These are phyloP conservation scores for Cantharis rustica DNA, from an alignment of 2,888 invertebrate species.

Conservation along the genomic window DNA sequence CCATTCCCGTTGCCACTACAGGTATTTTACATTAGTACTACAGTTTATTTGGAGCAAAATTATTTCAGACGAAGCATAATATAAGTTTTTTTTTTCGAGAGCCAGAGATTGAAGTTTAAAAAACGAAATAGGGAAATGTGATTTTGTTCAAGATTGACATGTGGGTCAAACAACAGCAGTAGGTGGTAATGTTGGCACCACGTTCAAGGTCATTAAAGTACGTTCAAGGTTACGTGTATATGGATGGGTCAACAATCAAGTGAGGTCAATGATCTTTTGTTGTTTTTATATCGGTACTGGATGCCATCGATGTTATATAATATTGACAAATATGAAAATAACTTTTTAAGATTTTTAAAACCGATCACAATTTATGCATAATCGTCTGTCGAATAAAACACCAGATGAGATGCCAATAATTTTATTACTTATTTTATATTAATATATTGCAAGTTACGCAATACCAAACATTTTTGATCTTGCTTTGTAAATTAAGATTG, in stretches of 20 bases:
- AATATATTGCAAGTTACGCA: not conserved
- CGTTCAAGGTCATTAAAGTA: conserved; percentile 46
- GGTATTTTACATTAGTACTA: too few species aligned
- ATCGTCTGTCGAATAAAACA: not conserved
- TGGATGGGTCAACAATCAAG: conserved; percentile 40
- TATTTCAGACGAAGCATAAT: not conserved
- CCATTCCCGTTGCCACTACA: too few species aligned
- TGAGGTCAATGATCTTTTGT: conserved; percentile 31
- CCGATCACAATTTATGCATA: not conserved
- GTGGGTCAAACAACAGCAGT: conserved; percentile 43
- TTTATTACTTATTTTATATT: not conserved
- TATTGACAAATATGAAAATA: not conserved
- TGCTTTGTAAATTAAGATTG: not conserved
- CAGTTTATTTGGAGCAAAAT: not conserved
- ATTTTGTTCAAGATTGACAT: conserved; percentile 33
- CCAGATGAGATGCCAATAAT: not conserved
- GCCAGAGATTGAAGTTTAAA: not conserved
- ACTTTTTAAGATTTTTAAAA: not conserved
- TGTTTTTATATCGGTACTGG: conserved; percentile 26
- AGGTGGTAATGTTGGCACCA: conserved; percentile 46
- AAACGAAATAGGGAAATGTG: conserved; percentile 5
- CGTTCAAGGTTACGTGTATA: conserved; percentile 42
- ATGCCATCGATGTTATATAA: conserved; percentile 6
- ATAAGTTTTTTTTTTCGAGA: not conserved
- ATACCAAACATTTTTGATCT: not conserved